Base-by-base conservation (phyloP, 2,113 vertebrate genomes). In the Trematocara unimaculatum region DNA sequence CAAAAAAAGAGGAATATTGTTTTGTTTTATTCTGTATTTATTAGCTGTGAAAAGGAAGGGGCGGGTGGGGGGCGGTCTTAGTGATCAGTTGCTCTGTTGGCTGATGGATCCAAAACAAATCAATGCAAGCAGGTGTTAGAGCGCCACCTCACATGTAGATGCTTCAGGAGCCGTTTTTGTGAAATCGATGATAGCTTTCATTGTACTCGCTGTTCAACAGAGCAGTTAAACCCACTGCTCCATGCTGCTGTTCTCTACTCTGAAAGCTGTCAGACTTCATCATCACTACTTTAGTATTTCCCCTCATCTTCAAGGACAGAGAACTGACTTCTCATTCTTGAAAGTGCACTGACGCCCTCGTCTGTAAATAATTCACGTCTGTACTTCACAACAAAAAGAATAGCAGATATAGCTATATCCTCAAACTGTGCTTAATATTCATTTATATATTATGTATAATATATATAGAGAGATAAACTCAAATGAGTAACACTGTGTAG, bases 401-500 rank as follows among this genome's bases (percentile, higher is more conserved):
- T 53, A 54, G 81, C 78, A 84, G 60, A 82, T 86, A 88, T 85
- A 87, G 81, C 86, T 92, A 90, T 93, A 91, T 88, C 84, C 81
- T 89, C 88, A 91, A 87, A 94, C 94, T 82, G 56, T 94, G 93
- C 95, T 96, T 94, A 96, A 96, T 96, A 95, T 95, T 88, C 80
- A 94, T 94, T 92, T 93, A 95, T 97, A 96, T 95, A 95, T 91
- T 88, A 90, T 96, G 95, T 97, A 96, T 91, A 91, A 92, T 90
- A 93, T 81, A 95, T 14, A 86, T 3, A 83, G 51, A 84, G 42
- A 83, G 72, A 77, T 62, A 29, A 53, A 94, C 93, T 96, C 94
- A 94, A 94, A 87, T 88, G 95, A 95, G 95, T 95, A 96, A 95
- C 95, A 95, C 96, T 95, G 94, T 95, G 95, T 95, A 89, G 94